Base-by-base conservation (phyloP, 2,113 vertebrate genomes). In the Cairina moschata region DNA sequence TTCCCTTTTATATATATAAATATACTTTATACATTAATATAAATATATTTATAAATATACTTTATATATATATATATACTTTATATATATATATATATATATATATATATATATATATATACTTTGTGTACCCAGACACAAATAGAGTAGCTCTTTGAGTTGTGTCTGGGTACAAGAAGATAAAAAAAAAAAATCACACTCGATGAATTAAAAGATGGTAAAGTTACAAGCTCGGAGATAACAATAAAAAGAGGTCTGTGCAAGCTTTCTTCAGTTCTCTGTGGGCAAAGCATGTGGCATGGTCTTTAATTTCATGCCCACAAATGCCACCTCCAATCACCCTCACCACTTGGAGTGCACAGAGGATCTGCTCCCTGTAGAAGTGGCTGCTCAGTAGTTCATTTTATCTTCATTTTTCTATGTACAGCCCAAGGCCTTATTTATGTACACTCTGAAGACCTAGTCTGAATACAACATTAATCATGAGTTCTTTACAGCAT, bases 401-500 rank as follows among this genome's bases (percentile, higher is more conserved):
- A 68, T 94, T 96, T 93, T 86, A 84, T 84, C 86, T 88, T 88
- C 48, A 68, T 93, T 94, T 94, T 82, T 56, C 56, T 90, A 1
- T 56, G 65, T 86, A 65, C 56, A 63, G 25, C 65, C 22, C 29
- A 38, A 88, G 68, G 77, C 32, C 36, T 95, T 95, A 81, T 88
- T 96, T 93, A 86, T 75, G 34, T 72, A 63, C 9, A 13, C 60
- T 78, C 40, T n/a, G 46, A 91, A 94, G 83, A 71, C 42, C 77
- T 93, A 81, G 83, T 94, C 86, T 88, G 76, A 88, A 93, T 73
- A 78, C 55, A 88, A 81, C 60, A 92, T 97, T 93, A 96, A 91
- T 93, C 83, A 75, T 26, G 74, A 91, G 11, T 96, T 92, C 77
- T 92, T 91, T 81, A 78, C 90, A 88, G 52, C 60, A 91, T 94